Evolutionary conservation across 2,797 vertebrate genomes (phyloP).

Genomic region (Lophius americanus): DNA sequence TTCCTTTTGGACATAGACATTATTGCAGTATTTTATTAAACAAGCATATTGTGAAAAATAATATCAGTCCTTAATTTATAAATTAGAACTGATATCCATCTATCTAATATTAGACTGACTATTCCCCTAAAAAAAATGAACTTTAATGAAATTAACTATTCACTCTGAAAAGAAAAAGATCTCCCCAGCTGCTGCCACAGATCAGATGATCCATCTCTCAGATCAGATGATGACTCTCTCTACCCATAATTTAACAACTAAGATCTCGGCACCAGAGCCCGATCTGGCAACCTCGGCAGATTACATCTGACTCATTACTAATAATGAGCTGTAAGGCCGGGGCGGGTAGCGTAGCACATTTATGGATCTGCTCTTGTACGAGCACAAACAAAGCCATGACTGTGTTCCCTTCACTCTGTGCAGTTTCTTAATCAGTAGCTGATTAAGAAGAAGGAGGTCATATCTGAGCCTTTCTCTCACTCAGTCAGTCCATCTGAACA

Average conservation of each 20-base stretch:
- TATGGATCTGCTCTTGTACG: conserved; percentile 24
- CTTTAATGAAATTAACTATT: conserved; percentile 31
- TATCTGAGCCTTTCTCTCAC: conserved; percentile 19
- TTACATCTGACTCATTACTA: conserved; percentile 71
- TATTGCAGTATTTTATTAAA: background rate
- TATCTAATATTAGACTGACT: conserved; percentile 17
- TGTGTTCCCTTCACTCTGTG: conserved; percentile 30
- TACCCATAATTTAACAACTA: conserved; percentile 63
- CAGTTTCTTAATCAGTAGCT: conserved; percentile 35
- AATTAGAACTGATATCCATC: conserved; percentile 21
- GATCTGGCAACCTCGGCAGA: conserved; percentile 58
- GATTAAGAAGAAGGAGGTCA: conserved; percentile 35
- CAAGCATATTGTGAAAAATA: conserved; percentile 9
- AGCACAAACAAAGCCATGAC: conserved; percentile 47
- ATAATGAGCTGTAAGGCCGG: conserved; percentile 61
- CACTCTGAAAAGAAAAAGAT: conserved; percentile 39
- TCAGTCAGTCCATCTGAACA: background rate
- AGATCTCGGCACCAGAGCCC: conserved; percentile 57
- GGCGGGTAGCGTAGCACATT: conserved; percentile 50
- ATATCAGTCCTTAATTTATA: conserved; percentile 19
- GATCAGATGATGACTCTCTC: conserved; percentile 31
- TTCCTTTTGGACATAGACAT: too few species aligned
- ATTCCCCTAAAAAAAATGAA: conserved; percentile 24
- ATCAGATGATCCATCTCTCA: conserved; percentile 44
- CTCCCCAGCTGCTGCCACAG: conserved; percentile 54